Percentiles rank a stretch among this genome's conserved stretches.
These are phyloP conservation scores for Myopa tessellatipennis DNA, from an alignment of 2,888 invertebrate species.

Conservation along the genomic window DNA sequence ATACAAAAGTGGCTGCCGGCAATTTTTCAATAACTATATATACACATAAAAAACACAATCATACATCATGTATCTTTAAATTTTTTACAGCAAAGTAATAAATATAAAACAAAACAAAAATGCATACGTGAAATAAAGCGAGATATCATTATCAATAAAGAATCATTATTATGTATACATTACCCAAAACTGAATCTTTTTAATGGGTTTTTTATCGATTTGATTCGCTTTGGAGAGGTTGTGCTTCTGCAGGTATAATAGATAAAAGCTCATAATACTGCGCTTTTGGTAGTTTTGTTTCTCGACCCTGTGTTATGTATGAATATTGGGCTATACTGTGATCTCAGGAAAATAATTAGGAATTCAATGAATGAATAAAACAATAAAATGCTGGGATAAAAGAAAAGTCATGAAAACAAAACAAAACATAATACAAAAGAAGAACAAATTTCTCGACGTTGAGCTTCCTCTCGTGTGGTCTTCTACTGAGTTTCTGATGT, in stretches of 20 bases:
- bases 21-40: conserved; percentile 21
- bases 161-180: conserved; percentile 51
- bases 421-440: too few species aligned
- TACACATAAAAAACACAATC: conserved; percentile 13
- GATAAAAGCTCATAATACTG: too few species aligned
- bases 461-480: too few species aligned
- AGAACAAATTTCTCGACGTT: too few species aligned
- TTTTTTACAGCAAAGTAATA: conserved; percentile 29
- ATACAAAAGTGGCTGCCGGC: conserved; percentile 20
- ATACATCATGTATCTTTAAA: conserved; percentile 27
- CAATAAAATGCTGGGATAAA: too few species aligned
- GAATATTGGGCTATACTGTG: too few species aligned
- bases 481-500: too few species aligned
- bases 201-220: conserved; percentile 39
- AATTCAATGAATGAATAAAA: too few species aligned
- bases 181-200: conserved; percentile 44
- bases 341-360: too few species aligned
- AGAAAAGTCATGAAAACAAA: too few species aligned
- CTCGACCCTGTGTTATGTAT: too few species aligned
- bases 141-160: conserved; percentile 54
- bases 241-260: background rate
- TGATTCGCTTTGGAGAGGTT: conserved; percentile 1
- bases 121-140: conserved; percentile 52
- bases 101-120: conserved; percentile 39
- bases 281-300: too few species aligned